These are phyloP conservation scores for Fistularia commersonii DNA, from an alignment of 2,797 vertebrate genomes.

Conservation along the genomic window DNA sequence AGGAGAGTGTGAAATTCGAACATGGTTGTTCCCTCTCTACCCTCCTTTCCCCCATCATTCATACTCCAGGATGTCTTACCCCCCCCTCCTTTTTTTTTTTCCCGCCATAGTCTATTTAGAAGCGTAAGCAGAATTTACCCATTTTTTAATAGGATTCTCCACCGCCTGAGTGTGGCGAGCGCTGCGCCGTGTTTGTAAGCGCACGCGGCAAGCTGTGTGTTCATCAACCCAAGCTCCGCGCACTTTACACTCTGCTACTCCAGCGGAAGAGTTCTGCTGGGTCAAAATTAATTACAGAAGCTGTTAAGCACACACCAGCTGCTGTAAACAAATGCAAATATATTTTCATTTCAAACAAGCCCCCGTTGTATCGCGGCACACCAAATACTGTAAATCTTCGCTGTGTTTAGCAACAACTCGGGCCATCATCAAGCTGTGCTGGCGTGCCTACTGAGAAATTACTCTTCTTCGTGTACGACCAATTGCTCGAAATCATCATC, in stretches of 20 bases:
- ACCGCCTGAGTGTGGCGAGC: slow-evolving; percentile 28
- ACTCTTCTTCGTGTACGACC: slow-evolving; percentile 26
- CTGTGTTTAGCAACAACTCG: slow-evolving; percentile 56
- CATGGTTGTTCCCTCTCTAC: slow-evolving; percentile 44
- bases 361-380: slow-evolving; percentile 38
- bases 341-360: slow-evolving; percentile 72
- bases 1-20: slow-evolving; percentile 68
- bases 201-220: slow-evolving; percentile 26
- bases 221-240: slow-evolving; percentile 47
- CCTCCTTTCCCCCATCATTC: neutral
- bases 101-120: slow-evolving; percentile 45
- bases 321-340: slow-evolving; percentile 77
- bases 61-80: slow-evolving; percentile 1
- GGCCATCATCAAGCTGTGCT: slow-evolving; percentile 48
- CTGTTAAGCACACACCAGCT: slow-evolving; percentile 74
- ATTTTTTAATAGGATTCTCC: slow-evolving; percentile 50
- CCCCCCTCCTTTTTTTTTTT: slow-evolving; percentile 1
- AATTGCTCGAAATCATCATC: slow-evolving; percentile 25
- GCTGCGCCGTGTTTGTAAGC: slow-evolving; percentile 28
- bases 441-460: slow-evolving; percentile 35
- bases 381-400: slow-evolving; percentile 52
- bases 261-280: slow-evolving; percentile 61
- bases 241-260: slow-evolving; percentile 42
- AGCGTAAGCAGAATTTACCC: slow-evolving; percentile 61
- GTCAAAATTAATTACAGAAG: slow-evolving; percentile 78